Evolutionary conservation across 2,797 vertebrate genomes (phyloP).

Genomic region (Tragopan temminckii): DNA sequence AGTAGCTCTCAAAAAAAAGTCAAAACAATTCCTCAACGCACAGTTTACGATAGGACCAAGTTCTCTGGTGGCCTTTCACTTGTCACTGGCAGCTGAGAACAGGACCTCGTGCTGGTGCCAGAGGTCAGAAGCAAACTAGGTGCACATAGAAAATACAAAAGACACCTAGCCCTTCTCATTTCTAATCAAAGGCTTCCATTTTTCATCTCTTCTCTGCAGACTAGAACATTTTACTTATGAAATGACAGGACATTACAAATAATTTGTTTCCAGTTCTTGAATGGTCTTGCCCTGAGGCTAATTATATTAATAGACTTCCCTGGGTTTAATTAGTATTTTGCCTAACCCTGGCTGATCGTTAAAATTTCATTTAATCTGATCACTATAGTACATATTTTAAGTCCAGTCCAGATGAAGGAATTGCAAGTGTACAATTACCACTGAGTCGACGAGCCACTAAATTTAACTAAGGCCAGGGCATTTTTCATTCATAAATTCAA

Average conservation of each 20-base stretch:
- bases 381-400: constrained; percentile 46
- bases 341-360: constrained; percentile 51
- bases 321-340: constrained; percentile 65
- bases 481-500: constrained; percentile 56
- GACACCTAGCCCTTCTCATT: neutral
- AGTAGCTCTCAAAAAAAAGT: neutral
- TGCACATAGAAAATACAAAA: neutral
- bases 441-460: constrained; percentile 12
- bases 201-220: neutral
- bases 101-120: neutral
- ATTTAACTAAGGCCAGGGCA: constrained; percentile 49
- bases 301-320: constrained; percentile 54
- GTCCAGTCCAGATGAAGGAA: constrained; percentile 36
- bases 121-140: neutral
- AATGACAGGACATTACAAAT: constrained; percentile 41
- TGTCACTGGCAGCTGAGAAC: neutral
- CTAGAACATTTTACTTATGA: neutral
- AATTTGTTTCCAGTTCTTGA: constrained; percentile 62
- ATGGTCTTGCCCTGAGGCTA: constrained; percentile 25
- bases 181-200: neutral
- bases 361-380: constrained; percentile 48
- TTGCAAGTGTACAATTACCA: constrained; percentile 36
- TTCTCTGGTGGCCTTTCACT: neutral
- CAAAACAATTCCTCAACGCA: rapidly evolving
- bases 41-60: neutral